Evolutionary conservation across 2,888 invertebrate genomes (phyloP), one percentile per base, ranked within the genome.

Genomic region (Trachelus stipa): DNA sequence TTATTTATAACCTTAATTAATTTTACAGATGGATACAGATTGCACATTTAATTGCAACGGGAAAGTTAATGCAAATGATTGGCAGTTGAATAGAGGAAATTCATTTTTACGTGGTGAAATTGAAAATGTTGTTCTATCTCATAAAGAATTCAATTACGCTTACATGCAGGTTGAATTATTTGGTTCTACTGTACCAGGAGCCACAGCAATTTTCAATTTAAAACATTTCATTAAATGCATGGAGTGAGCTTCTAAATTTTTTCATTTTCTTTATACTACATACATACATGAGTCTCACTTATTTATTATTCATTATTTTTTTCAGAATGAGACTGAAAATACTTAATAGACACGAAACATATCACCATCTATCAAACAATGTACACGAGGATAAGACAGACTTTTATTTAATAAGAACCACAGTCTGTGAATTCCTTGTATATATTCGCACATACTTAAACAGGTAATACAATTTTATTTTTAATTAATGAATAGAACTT

Each of bases 21-120:
- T 79, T 81, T 69, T 40, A 71, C 71, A 84, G 76, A 89, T 89
- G 89, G 82, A 86, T 80, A 75, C 82, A 12, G 77, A 80, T 69
- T 81, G 78, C 35, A 87, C 82, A 11, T 90, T 88, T 68, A 83
- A 87, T 81, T 90, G 90, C 76, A 85, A 79, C 75, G 90, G 90
- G 74, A 90, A 88, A 82, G 89, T 90, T 12, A 90, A 90, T 78
- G 77, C 80, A 1, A 86, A 89, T 35, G 90, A 90, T 81, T 89
- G 88, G 88, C 82, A 87, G 79, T 78, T 90, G 34, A 85, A 81
- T 76, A 83, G 73, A 73, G 77, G 75, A 1, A 85, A 87, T 77
- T 81, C 87, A 30, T 78, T 88, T 34, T 68, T 81, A 30, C 78
- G 78, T 35, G 84, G 82, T 15, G 89, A 89, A 79, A 76, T 90